These are phyloP conservation scores for Drosophila phalerata DNA, from an alignment of 2,888 invertebrate species.

Conservation along the genomic window DNA sequence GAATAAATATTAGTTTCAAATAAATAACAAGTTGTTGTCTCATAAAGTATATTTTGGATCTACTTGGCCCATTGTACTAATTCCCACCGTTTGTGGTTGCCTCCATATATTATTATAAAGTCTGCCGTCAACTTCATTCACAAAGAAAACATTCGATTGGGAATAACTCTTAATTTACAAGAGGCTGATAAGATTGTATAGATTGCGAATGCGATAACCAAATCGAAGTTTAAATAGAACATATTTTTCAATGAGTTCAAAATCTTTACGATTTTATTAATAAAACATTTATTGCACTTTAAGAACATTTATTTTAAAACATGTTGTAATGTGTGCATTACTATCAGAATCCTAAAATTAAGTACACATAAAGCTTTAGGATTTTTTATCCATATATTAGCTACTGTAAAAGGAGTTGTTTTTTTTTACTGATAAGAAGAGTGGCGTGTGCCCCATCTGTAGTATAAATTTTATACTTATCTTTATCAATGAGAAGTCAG, in stretches of 20 bases:
- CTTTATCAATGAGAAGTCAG: neutral
- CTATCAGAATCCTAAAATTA: no score
- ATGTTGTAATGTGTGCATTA: no score
- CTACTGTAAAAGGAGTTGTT: neutral
- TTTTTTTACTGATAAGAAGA: neutral
- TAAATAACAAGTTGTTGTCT: slow-evolving; percentile 2
- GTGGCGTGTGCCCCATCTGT: neutral
- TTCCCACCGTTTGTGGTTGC: neutral
- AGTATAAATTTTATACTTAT: neutral
- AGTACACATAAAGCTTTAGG: no score
- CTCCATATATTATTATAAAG: slow-evolving; percentile 1
- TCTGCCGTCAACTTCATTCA: slow-evolving; percentile 29
- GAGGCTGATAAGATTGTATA: slow-evolving; percentile 20
- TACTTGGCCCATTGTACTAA: neutral
- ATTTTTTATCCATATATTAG: neutral
- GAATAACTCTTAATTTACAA: slow-evolving; percentile 27
- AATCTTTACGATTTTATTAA: neutral
- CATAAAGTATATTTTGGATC: neutral
- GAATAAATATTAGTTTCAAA: slow-evolving; percentile 78
- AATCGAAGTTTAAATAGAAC: neutral
- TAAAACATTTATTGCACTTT: no score
- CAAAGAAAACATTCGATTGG: slow-evolving; percentile 8
- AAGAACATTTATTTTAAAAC: no score
- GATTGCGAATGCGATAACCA: slow-evolving; percentile 1
- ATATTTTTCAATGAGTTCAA: slow-evolving; percentile 1